Base-by-base conservation (phyloP, 1,140 invertebrate species). In the Zaprionus lachaisei region DNA sequence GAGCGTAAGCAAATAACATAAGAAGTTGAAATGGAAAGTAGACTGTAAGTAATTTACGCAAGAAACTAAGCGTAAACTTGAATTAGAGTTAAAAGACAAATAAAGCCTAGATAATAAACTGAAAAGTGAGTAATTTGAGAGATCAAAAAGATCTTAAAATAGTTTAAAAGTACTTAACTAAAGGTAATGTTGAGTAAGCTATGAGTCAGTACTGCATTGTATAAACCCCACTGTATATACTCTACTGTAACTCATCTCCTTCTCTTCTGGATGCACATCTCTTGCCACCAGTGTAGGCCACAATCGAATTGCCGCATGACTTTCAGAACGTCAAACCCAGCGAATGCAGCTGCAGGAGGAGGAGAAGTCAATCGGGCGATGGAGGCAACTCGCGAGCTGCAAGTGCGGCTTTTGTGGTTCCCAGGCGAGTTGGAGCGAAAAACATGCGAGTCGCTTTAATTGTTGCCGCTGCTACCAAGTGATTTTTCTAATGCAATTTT, bases 401-500 rank as follows among this genome's bases (percentile, higher is more conserved):
- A 77, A 69, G 56, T 72, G 81, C 86, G 80, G 82, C 78, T 89
- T 89, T 89, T 89, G 83, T 84, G 83, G 83, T 87, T 87, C 83
- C 83, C 83, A 87, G 81, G 83, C 84, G 83, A 75, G 84, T 89
- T 84, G 70, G 49, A 81, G 84, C 80, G 77, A 76, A 77, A 72
- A 89, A 87, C 83, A 84, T 89, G 83, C 83, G 81, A 87, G 78
- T 74, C 81, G 84, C 83, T 87, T 87, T 87, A 87, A 87, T 87
- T 87, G 83, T 87, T 89, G 83, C 83, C 84, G 77, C 69, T 26
- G 66, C 66, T 63, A 80, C 81, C 81, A 87, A 87, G 84, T 87
- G 83, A 86, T 89, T 83, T 86, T 87, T 87, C 83, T 87, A 87
- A 87, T 87, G 83, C 83, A 87, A 89, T 87, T 87, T 89, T 84